Evolutionary conservation across 2,888 invertebrate species (phyloP).

Genomic region (Chloromyia formosa): DNA sequence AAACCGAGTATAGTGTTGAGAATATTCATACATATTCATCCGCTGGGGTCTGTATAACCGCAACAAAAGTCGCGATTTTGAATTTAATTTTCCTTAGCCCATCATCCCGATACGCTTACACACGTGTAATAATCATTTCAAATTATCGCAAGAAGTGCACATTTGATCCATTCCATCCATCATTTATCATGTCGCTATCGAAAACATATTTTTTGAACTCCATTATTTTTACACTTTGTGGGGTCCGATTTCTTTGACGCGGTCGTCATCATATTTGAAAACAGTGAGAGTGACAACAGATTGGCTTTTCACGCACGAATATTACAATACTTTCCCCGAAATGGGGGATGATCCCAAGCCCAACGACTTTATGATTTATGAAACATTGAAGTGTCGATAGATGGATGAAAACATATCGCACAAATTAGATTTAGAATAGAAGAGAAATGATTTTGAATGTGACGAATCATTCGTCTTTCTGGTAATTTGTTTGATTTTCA

Average conservation of each 20-base stretch:
- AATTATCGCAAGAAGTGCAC: background rate
- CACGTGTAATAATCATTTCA: background rate
- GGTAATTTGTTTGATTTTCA: too few species aligned
- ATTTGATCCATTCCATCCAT: background rate
- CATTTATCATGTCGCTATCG: conserved; percentile 12
- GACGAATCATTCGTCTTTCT: too few species aligned
- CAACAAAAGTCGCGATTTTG: background rate
- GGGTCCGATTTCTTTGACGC: background rate
- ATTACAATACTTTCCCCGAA: background rate
- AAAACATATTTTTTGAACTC: conserved; percentile 9
- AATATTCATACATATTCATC: too few species aligned
- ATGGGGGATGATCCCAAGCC: background rate
- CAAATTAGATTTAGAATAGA: too few species aligned
- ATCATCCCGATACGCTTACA: background rate
- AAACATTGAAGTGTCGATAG: background rate
- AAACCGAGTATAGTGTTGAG: too few species aligned
- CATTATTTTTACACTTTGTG: background rate
- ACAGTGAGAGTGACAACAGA: background rate
- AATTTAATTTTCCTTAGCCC: background rate
- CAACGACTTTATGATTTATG: conserved; percentile 1
- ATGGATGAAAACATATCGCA: background rate
- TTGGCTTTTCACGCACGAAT: background rate
- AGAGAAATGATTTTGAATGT: too few species aligned
- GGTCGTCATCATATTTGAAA: background rate
- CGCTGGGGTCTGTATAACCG: too few species aligned